These are phyloP conservation scores for Metacarcinus magister DNA, from an alignment of 2,888 invertebrate species.

Conservation along the genomic window DNA sequence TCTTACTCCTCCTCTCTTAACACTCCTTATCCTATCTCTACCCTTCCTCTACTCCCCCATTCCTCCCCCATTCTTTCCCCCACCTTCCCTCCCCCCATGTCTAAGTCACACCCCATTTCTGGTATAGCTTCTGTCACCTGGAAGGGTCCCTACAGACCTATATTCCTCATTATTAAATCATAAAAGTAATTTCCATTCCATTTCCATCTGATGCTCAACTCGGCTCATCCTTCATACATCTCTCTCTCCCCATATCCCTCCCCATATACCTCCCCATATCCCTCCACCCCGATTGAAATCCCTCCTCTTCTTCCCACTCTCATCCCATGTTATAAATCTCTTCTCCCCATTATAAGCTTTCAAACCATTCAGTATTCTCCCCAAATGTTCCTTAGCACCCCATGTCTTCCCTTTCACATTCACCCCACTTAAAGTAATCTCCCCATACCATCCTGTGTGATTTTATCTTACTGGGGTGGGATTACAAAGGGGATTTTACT, in stretches of 20 bases:
- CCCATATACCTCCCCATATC: not conserved
- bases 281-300: too few relatives aligned
- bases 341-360: too few relatives aligned
- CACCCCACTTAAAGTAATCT: too few relatives aligned
- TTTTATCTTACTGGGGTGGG: too few relatives aligned
- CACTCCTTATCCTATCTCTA: not conserved
- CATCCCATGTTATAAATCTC: too few relatives aligned
- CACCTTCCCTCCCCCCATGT: not conserved
- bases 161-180: conserved; percentile 62
- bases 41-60: not conserved
- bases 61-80: not conserved
- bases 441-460: too few relatives aligned
- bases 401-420: too few relatives aligned
- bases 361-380: too few relatives aligned
- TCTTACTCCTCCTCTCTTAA: too few relatives aligned
- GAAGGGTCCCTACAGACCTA: not conserved
- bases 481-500: too few relatives aligned
- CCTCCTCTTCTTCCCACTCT: too few relatives aligned
- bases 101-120: not conserved
- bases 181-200: conserved; percentile 65
- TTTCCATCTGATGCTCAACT: conserved; percentile 57
- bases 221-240: not conserved
- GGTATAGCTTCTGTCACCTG: conserved; percentile 15
- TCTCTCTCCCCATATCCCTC: not conserved
- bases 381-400: too few relatives aligned